Base-by-base conservation (phyloP, 2,797 vertebrate genomes). In the Cyclura pinguis region DNA sequence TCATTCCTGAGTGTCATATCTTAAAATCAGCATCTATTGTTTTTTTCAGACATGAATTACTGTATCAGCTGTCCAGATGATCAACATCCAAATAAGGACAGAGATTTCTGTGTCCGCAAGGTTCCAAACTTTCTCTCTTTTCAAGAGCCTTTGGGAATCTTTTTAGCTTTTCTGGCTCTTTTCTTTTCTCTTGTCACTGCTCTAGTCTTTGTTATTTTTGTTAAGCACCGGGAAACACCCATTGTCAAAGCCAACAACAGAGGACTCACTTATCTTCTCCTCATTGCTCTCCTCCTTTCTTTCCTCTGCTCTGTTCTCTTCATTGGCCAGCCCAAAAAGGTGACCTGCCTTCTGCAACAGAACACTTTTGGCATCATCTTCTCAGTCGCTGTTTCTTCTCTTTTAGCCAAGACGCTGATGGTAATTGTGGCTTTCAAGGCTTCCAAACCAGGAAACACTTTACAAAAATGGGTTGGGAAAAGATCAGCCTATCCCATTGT, bases 161-260 rank as follows among this genome's bases (percentile, higher is more conserved):
- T 29, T 9, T 32, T 84, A 29, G 42, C 35, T 18, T 16, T 20
- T 55, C 8, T 69, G 67, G 62, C 83, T 7, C 6, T 84, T 32
- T 69, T 50, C 42, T 84, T 69, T n/a, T 84, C 42, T 18, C 32
- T 32, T 3, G 32, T 9, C 12, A 84, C 83, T 50, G 38, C 3
- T 7, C 27, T 84, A 9, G 27, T 84, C 4, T 32, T 50, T 1
- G 0, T 0, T 0, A 24, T 67, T 13, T 84, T 84, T 1, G 3
- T 84, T 47, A 62, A 18, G 7, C 12, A 84, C 10, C 57, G 38
- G 1, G 22, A 82, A 3, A 82, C 80, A 10, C 80, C 80, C 12
- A 62, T 82, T 4, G 80, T 81, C 52, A 81, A 57, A 20, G 52
- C 80, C 52, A 81, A 52, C 29, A 81, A 81, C 80, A 16, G 32